A percentile compares a stretch with the other conserved stretches of the same genome.
phyloP scores from a whole-genome alignment of 2,113 vertebrate species.

The Siniperca knerii region DNA sequence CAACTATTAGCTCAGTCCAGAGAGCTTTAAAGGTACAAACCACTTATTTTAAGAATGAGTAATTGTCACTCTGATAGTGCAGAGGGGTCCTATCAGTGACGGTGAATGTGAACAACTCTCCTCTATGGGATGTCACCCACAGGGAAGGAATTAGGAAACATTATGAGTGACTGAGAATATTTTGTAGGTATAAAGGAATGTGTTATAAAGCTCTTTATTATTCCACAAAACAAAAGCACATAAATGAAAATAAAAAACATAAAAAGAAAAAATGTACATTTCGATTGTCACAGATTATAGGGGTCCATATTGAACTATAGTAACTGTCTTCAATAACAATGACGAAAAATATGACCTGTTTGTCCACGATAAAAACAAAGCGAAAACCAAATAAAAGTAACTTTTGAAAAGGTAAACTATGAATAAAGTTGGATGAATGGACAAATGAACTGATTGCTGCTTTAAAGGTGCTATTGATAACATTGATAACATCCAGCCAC shows the following conservation, averaged over 20 bases:
- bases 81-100: conserved; percentile 29
- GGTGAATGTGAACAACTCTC: conserved; percentile 51
- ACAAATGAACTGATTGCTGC: background rate
- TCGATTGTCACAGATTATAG: background rate
- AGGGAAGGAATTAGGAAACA: conserved; percentile 20
- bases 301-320: background rate
- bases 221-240: background rate
- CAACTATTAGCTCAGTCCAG: conserved; percentile 59
- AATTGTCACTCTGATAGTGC: conserved; percentile 30
- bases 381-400: background rate
- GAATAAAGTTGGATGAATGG: background rate
- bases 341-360: background rate
- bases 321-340: background rate
- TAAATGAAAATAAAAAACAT: background rate
- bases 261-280: background rate
- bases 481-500: too few relatives aligned
- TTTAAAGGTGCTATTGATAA: too few relatives aligned
- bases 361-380: background rate
- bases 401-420: background rate
- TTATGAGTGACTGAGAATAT: background rate
- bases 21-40: conserved; percentile 46
- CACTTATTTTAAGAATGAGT: conserved; percentile 62
- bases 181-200: background rate
- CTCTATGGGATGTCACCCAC: conserved; percentile 23
- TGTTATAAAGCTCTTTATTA: too few relatives aligned